Conservation (phyloP, 2,888 invertebrate species). For the Achlya flavicornis region DNA sequence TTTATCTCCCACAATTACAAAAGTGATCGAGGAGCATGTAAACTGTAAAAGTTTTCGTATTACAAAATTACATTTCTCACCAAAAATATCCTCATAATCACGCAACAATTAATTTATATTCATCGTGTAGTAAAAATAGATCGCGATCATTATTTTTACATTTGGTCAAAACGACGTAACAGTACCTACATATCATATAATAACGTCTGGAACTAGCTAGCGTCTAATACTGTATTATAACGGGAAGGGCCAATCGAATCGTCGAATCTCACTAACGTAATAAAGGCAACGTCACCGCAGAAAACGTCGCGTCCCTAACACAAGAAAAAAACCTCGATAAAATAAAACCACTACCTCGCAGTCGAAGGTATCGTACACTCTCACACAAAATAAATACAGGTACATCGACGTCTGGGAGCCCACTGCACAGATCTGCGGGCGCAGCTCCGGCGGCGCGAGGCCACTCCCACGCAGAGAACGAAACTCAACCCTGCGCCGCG, state of each 20-base stretch:
- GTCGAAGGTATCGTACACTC: constrained; percentile 51
- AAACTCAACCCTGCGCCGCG: constrained; percentile 9
- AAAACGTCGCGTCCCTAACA: constrained; percentile 26
- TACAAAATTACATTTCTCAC: constrained; percentile 77
- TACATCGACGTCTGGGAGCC: constrained; percentile 24
- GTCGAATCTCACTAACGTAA: constrained; percentile 15
- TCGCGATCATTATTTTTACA: constrained; percentile 41
- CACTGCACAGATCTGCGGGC: constrained; percentile 23
- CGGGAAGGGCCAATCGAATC: constrained; percentile 26
- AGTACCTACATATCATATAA: constrained; percentile 28
- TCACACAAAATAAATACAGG: constrained; percentile 64
- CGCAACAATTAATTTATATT: constrained; percentile 54
- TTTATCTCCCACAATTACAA: constrained; percentile 78
- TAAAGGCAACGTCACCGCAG: background rate
- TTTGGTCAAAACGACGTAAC: constrained; percentile 56
- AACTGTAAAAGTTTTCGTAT: constrained; percentile 62
- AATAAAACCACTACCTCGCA: constrained; percentile 38
- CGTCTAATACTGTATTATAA: constrained; percentile 49
- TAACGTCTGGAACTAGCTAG: constrained; percentile 47
- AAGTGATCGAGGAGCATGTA: constrained; percentile 77
- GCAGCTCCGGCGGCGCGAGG: constrained; percentile 4
- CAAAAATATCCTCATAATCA: constrained; percentile 65
- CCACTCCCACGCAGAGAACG: background rate
- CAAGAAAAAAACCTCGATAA: constrained; percentile 30
- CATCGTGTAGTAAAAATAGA: constrained; percentile 72